Percentiles rank a stretch among this genome's conserved stretches.
These are phyloP conservation scores for Achatina immaculata DNA, from an alignment of 1,140 invertebrate genomes.

Conservation along the genomic window DNA sequence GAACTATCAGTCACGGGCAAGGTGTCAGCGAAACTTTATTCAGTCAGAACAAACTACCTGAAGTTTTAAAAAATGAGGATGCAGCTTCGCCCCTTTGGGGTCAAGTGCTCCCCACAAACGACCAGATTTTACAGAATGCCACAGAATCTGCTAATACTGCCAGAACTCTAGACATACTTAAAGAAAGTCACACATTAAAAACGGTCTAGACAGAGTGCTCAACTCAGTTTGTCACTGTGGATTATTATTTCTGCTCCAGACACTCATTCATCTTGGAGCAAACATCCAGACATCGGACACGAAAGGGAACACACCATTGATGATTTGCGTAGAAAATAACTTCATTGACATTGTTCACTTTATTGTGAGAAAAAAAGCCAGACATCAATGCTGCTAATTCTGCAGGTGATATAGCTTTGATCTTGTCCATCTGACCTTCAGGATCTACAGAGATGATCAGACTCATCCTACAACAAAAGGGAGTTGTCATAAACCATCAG, in stretches of 20 bases:
- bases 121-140: not conserved
- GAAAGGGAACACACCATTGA: constrained; percentile 8
- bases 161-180: not conserved
- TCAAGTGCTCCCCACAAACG: too few species aligned
- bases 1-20: too few species aligned
- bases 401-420: not conserved
- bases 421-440: not conserved
- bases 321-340: not conserved
- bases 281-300: not conserved
- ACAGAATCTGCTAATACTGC: not conserved
- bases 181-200: not conserved
- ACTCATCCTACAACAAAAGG: not conserved
- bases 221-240: not conserved
- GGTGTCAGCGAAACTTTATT: too few species aligned
- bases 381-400: not conserved
- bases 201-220: not conserved
- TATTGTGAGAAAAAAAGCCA: not conserved
- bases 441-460: not conserved
- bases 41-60: too few species aligned
- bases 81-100: too few species aligned
- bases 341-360: not conserved
- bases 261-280: not conserved
- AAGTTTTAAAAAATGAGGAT: too few species aligned
- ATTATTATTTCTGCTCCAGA: not conserved
- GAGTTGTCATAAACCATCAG: not conserved